These are phyloP conservation scores for Phytoseiulus persimilis DNA, from an alignment of 2,888 invertebrate genomes.

Conservation along the genomic window DNA sequence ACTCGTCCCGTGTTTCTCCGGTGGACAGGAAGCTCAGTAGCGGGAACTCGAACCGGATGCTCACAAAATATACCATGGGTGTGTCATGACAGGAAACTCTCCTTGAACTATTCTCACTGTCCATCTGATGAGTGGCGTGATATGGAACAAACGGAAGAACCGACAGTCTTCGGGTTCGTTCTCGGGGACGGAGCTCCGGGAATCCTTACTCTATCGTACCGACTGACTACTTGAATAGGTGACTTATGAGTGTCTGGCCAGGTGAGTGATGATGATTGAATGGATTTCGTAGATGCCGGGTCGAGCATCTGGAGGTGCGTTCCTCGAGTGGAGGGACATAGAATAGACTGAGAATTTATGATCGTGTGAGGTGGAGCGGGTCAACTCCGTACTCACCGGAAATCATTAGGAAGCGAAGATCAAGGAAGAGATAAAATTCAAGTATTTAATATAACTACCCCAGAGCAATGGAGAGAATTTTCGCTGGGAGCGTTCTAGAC, in stretches of 20 bases:
- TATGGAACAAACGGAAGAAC: background rate
- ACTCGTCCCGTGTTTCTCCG: background rate
- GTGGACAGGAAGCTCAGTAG: background rate
- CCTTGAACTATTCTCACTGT: background rate
- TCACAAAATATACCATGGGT: background rate
- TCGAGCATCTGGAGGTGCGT: background rate
- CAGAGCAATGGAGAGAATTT: background rate
- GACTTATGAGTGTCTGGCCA: background rate
- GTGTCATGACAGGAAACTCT: background rate
- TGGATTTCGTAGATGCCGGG: background rate
- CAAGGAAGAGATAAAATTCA: background rate
- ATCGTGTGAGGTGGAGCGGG: too few species aligned
- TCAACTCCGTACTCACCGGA: too few species aligned
- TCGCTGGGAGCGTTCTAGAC: background rate
- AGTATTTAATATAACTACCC: background rate
- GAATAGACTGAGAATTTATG: background rate
- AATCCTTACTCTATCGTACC: background rate
- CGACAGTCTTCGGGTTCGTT: background rate
- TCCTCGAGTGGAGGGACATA: background rate
- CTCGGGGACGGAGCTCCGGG: background rate
- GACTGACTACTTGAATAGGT: background rate
- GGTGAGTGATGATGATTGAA: background rate
- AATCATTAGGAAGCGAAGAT: background rate
- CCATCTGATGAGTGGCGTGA: background rate
- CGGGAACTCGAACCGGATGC: background rate